phyloP scores from a whole-genome alignment of 2,113 vertebrate genomes.

The Sturnus vulgaris region DNA sequence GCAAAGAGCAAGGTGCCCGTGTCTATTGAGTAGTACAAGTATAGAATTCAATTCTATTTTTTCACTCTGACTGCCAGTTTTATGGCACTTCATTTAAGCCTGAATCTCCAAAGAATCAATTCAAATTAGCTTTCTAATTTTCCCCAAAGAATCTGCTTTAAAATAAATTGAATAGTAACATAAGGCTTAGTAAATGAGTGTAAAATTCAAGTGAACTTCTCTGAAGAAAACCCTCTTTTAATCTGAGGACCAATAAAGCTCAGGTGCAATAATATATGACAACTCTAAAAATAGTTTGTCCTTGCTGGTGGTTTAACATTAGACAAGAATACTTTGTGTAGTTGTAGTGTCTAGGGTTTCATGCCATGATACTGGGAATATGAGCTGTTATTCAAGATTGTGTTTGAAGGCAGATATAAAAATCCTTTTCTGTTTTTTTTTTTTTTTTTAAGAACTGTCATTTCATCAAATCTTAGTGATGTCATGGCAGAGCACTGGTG shows the following conservation, averaged over 20 bases:
- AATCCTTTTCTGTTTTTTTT: not conserved
- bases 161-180: constrained; percentile 75
- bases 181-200: constrained; percentile 68
- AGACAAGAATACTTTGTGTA: constrained; percentile 31
- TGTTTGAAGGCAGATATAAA: not conserved
- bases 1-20: constrained; percentile 53
- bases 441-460: not conserved
- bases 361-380: not conserved
- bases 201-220: constrained; percentile 73
- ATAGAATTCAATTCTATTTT: constrained; percentile 73
- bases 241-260: constrained; percentile 73
- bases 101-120: constrained; percentile 78
- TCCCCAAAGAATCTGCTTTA: constrained; percentile 74
- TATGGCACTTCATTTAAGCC: constrained; percentile 73
- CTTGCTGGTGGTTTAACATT: constrained; percentile 60
- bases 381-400: not conserved
- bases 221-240: constrained; percentile 69
- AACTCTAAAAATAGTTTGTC: constrained; percentile 75
- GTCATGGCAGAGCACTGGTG: not conserved
- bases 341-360: constrained; percentile 18
- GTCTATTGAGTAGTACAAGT: constrained; percentile 64
- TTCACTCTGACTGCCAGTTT: constrained; percentile 73
- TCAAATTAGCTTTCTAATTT: constrained; percentile 79
- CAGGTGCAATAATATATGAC: constrained; percentile 58
- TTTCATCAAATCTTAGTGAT: not conserved